Evolutionary conservation across 2,888 invertebrate genomes (phyloP).

Genomic region (Neuroscelio doddi): DNA sequence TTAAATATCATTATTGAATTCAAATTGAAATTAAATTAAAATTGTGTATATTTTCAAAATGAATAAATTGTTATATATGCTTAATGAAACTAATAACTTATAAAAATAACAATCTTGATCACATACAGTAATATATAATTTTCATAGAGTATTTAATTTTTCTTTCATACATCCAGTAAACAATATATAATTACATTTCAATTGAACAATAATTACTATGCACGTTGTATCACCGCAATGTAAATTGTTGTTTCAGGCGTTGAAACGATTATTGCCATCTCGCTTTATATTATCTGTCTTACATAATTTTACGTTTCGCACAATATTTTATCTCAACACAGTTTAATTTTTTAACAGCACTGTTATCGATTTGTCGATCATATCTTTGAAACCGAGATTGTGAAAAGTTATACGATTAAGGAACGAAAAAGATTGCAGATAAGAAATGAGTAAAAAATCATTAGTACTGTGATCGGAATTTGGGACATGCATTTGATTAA

Average conservation of each 20-base stretch:
- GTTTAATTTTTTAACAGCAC: not conserved
- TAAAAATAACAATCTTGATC: too few relatives aligned
- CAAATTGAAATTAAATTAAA: too few relatives aligned
- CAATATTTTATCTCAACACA: constrained; percentile 4
- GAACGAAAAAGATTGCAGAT: not conserved
- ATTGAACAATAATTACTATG: constrained; percentile 34
- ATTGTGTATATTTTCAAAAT: too few relatives aligned
- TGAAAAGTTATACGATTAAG: not conserved
- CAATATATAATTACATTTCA: constrained; percentile 33
- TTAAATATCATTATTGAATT: too few relatives aligned
- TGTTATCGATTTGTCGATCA: not conserved
- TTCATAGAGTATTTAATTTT: constrained; percentile 17
- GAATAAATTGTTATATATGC: too few relatives aligned
- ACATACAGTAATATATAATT: constrained; percentile 13
- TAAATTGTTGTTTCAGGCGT: constrained; percentile 29
- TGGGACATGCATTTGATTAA: constrained; percentile 5
- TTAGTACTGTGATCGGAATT: not conserved
- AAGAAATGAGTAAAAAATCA: not conserved
- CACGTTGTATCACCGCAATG: constrained; percentile 9
- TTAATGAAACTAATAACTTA: too few relatives aligned
- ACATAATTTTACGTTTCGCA: constrained; percentile 24
- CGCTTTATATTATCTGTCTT: constrained; percentile 20
- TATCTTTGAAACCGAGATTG: not conserved
- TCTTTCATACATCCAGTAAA: constrained; percentile 16
- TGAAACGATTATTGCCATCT: constrained; percentile 32